Percentiles rank a stretch among this genome's conserved stretches.
Evolutionary conservation across 2,113 vertebrate genomes (phyloP).

Genomic region (Neodon shergylaensis): DNA sequence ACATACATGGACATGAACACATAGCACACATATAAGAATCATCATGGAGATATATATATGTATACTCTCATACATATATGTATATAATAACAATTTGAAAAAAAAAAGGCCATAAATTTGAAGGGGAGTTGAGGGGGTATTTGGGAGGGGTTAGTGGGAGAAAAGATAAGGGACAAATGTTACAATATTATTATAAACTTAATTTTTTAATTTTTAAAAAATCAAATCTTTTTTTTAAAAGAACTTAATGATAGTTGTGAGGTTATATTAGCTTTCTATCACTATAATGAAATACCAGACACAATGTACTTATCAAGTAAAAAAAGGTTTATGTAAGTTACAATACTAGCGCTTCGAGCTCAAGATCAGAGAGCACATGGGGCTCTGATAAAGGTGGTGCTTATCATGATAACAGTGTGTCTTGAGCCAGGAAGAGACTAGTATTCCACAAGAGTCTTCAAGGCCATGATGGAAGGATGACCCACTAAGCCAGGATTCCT

Average conservation of each 20-base stretch:
- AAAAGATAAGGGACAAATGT: background rate
- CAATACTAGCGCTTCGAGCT: background rate
- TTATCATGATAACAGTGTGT: background rate
- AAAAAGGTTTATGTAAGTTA: background rate
- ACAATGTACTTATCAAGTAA: background rate
- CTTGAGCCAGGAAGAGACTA: background rate
- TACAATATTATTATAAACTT: background rate
- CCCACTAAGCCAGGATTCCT: background rate
- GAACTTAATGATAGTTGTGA: background rate
- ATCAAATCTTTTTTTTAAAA: background rate
- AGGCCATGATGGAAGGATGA: background rate
- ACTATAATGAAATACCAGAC: background rate
- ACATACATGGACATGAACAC: background rate
- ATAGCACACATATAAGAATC: background rate
- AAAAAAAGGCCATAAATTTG: background rate
- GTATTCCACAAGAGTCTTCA: background rate
- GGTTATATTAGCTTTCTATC: background rate
- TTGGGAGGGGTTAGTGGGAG: background rate
- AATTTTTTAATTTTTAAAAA: background rate
- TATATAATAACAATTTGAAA: background rate
- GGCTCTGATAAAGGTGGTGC: background rate
- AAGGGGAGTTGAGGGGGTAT: background rate
- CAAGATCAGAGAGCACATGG: background rate
- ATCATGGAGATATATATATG: background rate
- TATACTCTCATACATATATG: background rate